phyloP scores from a whole-genome alignment of 2,113 vertebrate genomes.

The Solea senegalensis region DNA sequence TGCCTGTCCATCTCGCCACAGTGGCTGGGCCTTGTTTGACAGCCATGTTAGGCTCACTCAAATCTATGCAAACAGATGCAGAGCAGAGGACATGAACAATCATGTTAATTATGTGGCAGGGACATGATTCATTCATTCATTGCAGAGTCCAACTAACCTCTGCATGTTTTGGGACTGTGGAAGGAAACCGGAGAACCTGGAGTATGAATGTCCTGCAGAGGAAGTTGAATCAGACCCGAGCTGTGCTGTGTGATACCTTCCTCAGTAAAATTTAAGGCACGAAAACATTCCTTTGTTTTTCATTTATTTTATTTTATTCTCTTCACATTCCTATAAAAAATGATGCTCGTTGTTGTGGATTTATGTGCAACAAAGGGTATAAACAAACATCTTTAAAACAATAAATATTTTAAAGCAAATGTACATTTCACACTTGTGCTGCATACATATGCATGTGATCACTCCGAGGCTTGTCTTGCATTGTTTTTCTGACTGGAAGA shows the following conservation, averaged over 20 bases:
- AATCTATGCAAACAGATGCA: slow-evolving; percentile 45
- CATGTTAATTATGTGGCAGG: slow-evolving; percentile 23
- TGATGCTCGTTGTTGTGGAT: slow-evolving; percentile 11
- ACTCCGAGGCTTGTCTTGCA: neutral
- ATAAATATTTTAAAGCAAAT: slow-evolving; percentile 36
- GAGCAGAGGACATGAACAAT: slow-evolving; percentile 23
- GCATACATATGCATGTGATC: slow-evolving; percentile 7
- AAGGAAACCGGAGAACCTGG: no score
- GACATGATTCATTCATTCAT: neutral
- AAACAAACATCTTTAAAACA: slow-evolving; percentile 21
- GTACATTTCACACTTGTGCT: neutral
- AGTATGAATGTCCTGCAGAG: no score
- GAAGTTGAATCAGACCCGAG: slow-evolving; percentile 34
- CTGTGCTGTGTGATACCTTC: neutral
- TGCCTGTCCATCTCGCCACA: slow-evolving; percentile 52
- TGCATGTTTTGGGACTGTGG: no score
- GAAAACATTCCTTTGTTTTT: neutral
- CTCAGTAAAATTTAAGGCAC: slow-evolving; percentile 1
- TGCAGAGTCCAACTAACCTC: no score
- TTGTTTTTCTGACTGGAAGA: slow-evolving; percentile 15
- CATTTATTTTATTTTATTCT: slow-evolving; percentile 19
- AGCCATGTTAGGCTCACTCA: slow-evolving; percentile 44
- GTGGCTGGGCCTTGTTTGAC: slow-evolving; percentile 40
- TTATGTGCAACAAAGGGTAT: slow-evolving; percentile 1
- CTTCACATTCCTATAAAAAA: slow-evolving; percentile 13